Base-by-base conservation (phyloP, 2,113 vertebrate genomes). In the Calypte anna region DNA sequence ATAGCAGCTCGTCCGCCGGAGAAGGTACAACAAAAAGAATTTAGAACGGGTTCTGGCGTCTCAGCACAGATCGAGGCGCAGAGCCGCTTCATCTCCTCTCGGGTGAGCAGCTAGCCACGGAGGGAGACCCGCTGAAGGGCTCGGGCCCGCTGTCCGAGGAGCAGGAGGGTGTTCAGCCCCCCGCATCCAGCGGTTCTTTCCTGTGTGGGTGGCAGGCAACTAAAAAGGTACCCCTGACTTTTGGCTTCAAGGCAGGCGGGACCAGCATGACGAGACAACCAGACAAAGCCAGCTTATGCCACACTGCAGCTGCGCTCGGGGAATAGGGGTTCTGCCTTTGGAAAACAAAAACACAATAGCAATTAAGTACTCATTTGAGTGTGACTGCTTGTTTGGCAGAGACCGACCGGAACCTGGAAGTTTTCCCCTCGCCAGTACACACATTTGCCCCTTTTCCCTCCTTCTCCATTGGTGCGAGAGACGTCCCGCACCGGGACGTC, bases 271-370 rank as follows among this genome's bases (percentile, higher is more conserved):
- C 57, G 72, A 68, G 22, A 72, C 86, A 93, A 93, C 92, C 76
- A 88, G 95, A 82, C 88, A 33, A 46, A 96, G 93, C 95, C 79
- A 95, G 92, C 79, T 68, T 91, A 86, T 55, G 92, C 96, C 82
- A 90, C 92, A 69, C 70, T 85, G 72, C 85, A 76, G 90, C 85
- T 9, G 54, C 67, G 67, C 79, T 89, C 22, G 53, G 89, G 77
- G 84, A 86, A 38, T 24, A 57, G 66, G 31, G 58, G 38, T 7
- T 57, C 78, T 82, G 87, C 55, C 67, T 68, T 73, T 22, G 93
- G 88, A 84, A 93, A 93, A 93, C 58, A 93, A 85, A 82, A 91
- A 44, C 79, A 93, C 94, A 95, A 91, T 90, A 82, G 85, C 88
- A 94, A 91, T 90, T 93, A 93, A 86, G n/a, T 28, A 33, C 48